Evolutionary conservation across 2,888 invertebrate genomes (phyloP), one percentile per base, ranked within the genome.

Genomic region (Alloplasta piceator): DNA sequence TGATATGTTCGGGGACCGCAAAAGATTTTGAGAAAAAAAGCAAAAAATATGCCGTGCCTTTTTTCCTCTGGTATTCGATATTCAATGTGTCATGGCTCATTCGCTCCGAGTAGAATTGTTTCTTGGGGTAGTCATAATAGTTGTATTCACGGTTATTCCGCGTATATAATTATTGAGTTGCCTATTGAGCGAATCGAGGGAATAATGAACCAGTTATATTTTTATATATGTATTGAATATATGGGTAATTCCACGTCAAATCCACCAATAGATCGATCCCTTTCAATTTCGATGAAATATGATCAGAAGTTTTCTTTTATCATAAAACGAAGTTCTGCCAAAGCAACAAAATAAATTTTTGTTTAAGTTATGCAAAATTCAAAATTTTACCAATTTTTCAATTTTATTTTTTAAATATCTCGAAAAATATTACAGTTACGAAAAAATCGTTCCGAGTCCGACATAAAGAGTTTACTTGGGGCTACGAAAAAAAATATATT

Each of bases 141-240:
- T 73, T 77, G 26, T 3, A 38, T 70, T 68, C 48, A 50, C 38
- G 58, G 43, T 61, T 68, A 52, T 73, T 73, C 50, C 66, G 55
- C 55, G 70, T 39, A 16, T 43, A 66, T 56, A 38, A 64, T 74
- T 75, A 67, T 36, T 16, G 50, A 75, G 61, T 39, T 60, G 66
- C 26, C 43, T 39, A 41, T 52, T 14, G 61, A 78, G 60, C 60
- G 60, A 70, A 81, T 78, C 70, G 66, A 75, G 48, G 10, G 3
- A 61, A 71, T 46, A 55, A 74, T 56, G 48, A 71, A 36, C 26
- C 74, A 36, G n/a, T 55, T n/a, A 46, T 60, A 55, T 66, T 41
- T 64, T 36, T 58, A 36, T 66, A 58, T 39, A 48, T 58, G 26
- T 26, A 26, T 26, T 3, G 39, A 39, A 43, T 63, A 6, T 60